Evolutionary conservation across 1,140 invertebrate genomes (phyloP).

Genomic region (Listronotus oregonensis): DNA sequence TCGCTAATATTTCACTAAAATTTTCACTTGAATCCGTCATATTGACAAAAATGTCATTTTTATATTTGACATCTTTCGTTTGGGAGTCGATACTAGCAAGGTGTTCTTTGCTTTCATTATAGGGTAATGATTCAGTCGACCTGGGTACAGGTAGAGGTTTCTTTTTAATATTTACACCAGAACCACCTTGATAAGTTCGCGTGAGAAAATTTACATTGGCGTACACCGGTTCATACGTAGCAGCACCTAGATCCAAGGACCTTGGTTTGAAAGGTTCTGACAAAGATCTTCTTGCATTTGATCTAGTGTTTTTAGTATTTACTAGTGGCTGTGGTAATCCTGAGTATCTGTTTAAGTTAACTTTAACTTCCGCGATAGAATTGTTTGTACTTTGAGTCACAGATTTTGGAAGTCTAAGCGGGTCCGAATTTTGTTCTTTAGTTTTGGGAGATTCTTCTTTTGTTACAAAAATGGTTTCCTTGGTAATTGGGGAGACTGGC

Average conservation of each 20-base stretch:
- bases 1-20: slow-evolving; percentile 1
- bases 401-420: no score
- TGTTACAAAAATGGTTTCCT: slow-evolving; percentile 5
- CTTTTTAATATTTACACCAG: not conserved
- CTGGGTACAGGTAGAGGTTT: slow-evolving; percentile 30
- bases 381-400: not conserved
- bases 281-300: slow-evolving; percentile 1
- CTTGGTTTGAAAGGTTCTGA: slow-evolving; percentile 18
- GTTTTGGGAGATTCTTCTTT: slow-evolving; percentile 10
- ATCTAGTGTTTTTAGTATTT: not conserved
- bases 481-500: not conserved
- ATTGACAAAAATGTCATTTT: slow-evolving; percentile 11
- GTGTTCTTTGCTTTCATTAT: not conserved
- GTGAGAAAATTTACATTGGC: slow-evolving; percentile 12
- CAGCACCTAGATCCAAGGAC: slow-evolving; percentile 2
- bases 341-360: slow-evolving; percentile 16
- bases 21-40: slow-evolving; percentile 19
- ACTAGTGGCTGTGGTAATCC: slow-evolving; percentile 3
- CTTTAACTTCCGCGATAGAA: not conserved
- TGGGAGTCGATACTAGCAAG: not conserved
- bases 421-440: not conserved
- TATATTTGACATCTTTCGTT: not conserved
- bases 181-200: not conserved
- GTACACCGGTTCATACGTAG: slow-evolving; percentile 38
- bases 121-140: not conserved